Conservation (phyloP, 2,888 invertebrate genomes). For the Belgica antarctica region DNA sequence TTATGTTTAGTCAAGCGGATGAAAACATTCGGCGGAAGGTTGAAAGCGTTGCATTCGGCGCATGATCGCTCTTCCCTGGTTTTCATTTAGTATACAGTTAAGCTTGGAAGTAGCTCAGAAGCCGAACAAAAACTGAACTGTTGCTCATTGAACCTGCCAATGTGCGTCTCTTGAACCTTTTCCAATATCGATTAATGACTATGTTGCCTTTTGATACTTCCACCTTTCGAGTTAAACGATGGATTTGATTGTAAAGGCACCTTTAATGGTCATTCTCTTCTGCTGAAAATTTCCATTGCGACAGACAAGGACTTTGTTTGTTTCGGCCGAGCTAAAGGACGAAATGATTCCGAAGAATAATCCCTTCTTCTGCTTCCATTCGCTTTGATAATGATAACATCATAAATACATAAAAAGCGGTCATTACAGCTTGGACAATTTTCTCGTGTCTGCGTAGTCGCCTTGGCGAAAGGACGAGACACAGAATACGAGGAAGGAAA, state of each 20-base stretch:
- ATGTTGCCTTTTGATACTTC: neutral
- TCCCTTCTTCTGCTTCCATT: too few relatives aligned
- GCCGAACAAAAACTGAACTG: constrained; percentile 4
- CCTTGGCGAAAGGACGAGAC: too few relatives aligned
- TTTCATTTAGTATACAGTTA: neutral
- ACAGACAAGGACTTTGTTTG: neutral
- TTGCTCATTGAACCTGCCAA: constrained; percentile 18
- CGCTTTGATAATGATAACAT: too few relatives aligned
- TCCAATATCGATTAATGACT: constrained; percentile 13
- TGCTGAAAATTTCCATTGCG: too few relatives aligned
- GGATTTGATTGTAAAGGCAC: too few relatives aligned
- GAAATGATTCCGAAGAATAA: neutral
- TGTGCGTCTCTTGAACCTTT: neutral
- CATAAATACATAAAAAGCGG: neutral
- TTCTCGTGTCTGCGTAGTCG: neutral
- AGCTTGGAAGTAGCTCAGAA: constrained; percentile 21
- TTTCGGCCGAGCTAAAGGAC: neutral
- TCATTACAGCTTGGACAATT: neutral
- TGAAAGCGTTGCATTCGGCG: neutral
- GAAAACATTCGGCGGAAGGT: neutral
- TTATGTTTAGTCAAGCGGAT: neutral
- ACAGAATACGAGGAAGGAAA: too few relatives aligned
- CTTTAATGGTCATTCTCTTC: too few relatives aligned
- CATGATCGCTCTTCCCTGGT: neutral
- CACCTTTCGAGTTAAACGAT: neutral